Percentiles rank a stretch among this genome's conserved stretches.
Conservation (phyloP, 2,888 invertebrate genomes). For the Ectemnius lituratus region DNA sequence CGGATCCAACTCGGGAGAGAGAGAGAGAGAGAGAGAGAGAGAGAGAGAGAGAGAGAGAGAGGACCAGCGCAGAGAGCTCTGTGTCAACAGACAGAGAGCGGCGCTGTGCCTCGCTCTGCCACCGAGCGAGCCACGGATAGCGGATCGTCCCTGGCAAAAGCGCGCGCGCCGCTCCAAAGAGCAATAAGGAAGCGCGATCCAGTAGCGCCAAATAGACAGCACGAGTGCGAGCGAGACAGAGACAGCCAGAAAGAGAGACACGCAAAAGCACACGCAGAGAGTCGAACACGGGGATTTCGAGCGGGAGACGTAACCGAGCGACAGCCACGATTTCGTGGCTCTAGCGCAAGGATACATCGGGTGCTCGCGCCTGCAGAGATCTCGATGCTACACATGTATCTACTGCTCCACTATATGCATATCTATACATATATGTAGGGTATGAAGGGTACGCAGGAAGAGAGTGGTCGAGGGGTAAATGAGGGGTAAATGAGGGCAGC, state of each 20-base stretch:
- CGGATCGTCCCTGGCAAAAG: constrained; percentile 4
- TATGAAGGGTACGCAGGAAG: constrained; percentile 3
- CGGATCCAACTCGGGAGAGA: constrained; percentile 25
- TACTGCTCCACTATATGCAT: too few relatives aligned
- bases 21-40: constrained; percentile 10
- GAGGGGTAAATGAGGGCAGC: constrained; percentile 12
- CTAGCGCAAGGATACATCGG: background rate
- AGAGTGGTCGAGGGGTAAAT: constrained; percentile 10
- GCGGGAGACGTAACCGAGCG: too few relatives aligned
- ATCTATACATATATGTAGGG: background rate
- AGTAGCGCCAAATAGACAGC: too few relatives aligned
- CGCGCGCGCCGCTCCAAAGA: too few relatives aligned
- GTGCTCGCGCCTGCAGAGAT: background rate
- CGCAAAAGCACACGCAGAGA: too few relatives aligned
- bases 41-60: background rate
- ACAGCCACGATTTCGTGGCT: too few relatives aligned
- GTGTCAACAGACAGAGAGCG: background rate
- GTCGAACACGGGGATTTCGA: too few relatives aligned
- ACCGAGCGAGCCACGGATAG: constrained; percentile 10
- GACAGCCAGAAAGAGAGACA: too few relatives aligned
- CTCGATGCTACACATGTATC: background rate
- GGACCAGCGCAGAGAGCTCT: background rate
- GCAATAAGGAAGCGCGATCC: too few relatives aligned
- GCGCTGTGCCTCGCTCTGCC: background rate
- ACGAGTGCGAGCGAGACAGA: too few relatives aligned